phyloP scores from a whole-genome alignment of 2,113 vertebrate genomes.

The Origma solitaria region DNA sequence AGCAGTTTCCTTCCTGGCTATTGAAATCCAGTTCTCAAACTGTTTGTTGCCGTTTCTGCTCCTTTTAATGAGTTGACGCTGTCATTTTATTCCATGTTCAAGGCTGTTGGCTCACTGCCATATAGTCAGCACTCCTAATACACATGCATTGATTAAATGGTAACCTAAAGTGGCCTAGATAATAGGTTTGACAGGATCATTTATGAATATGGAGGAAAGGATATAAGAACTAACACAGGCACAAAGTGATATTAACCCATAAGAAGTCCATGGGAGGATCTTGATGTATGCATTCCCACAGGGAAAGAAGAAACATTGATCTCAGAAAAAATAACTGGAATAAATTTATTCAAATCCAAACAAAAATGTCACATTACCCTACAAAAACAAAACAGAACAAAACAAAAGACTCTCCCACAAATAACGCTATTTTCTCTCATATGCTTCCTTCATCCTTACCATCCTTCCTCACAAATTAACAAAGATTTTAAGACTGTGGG shows the following conservation, averaged over 20 bases:
- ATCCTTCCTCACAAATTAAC: neutral
- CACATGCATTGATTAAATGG: neutral
- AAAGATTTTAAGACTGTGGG: neutral
- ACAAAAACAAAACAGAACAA: neutral
- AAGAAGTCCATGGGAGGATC: neutral
- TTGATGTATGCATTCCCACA: neutral
- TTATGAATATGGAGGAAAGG: neutral
- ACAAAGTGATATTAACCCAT: neutral
- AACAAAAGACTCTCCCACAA: neutral
- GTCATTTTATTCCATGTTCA: constrained; percentile 44
- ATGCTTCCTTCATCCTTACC: neutral
- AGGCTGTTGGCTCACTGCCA: constrained; percentile 33
- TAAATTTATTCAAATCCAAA: neutral
- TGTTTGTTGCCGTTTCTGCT: constrained; percentile 21
- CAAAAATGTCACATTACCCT: neutral
- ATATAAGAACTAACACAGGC: neutral
- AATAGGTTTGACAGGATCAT: neutral
- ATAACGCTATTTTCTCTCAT: neutral
- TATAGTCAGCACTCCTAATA: neutral
- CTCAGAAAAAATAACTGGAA: neutral
- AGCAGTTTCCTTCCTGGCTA: constrained; percentile 41
- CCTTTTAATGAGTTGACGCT: neutral
- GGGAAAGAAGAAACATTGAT: neutral
- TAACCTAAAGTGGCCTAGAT: neutral
- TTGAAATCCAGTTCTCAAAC: constrained; percentile 26